Base-by-base conservation (phyloP, 2,113 vertebrate genomes). In the Nothobranchius furzeri region DNA sequence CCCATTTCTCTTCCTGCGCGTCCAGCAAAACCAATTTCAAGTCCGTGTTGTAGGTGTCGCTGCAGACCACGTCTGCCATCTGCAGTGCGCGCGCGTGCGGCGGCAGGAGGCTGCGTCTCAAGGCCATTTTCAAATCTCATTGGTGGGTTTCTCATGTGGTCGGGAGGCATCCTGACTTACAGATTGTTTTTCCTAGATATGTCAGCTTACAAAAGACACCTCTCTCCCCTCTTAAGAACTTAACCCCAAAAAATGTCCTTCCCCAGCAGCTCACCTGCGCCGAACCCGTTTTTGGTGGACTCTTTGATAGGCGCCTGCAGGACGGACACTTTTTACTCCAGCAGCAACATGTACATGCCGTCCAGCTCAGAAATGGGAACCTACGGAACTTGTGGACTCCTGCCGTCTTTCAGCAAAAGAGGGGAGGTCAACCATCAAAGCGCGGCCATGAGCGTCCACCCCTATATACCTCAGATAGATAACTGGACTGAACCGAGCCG, bases 101-200 rank as follows among this genome's bases (percentile, higher is more conserved):
- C 79, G 74, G 90, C 86, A 94, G 92, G 93, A 95, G 95, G 94
- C 92, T 94, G 95, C 91, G 93, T 95, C 94, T 96, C 94, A 95
- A 96, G 95, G 95, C 95, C 95, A 96, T 95, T 96, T 96, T 96
- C 95, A 95, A 95, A 96, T 96, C 95, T 96, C 96, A 98, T 99
- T 98, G 97, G 96, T 95, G 95, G 92, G 92, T 91, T 94, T 94
- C 96, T 98, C 96, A 98, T 98, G 96, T 97, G 97, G 95, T 92
- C 93, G 93, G 93, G 95, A 98, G 96, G 95, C 95, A 95, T 95
- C 95, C 95, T 93, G 95, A 94, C 95, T 96, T 95, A 93, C 94
- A 95, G 96, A 95, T 96, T 98, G 95, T 98, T 99, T 88, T 97
- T 97, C 94, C 94, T 96, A 95, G 98, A 96, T 94, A 98, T 99